Percentiles rank a stretch among this genome's conserved stretches.
Conservation (phyloP, 2,113 vertebrate genomes). For the Psephotus haematonotus region DNA sequence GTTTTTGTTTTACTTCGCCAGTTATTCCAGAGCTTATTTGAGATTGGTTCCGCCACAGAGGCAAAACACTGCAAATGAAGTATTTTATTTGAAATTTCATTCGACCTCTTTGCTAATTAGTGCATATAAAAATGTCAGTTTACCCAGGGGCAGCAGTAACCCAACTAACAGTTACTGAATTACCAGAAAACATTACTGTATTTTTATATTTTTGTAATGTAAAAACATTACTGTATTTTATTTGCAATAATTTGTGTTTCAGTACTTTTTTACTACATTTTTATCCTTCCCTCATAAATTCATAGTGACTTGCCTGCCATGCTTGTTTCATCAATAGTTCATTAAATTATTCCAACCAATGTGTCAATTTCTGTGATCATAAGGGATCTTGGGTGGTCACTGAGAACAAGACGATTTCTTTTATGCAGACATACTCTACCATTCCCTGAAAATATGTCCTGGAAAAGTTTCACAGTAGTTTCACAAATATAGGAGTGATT, state of each 20-base stretch:
- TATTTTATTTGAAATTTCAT: slow-evolving; percentile 46
- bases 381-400: not conserved
- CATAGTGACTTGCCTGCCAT: not conserved
- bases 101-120: slow-evolving; percentile 71
- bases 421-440: not conserved
- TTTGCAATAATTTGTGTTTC: not conserved
- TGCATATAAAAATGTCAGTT: slow-evolving; percentile 61
- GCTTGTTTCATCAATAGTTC: not conserved
- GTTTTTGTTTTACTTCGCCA: not conserved
- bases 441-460: not conserved
- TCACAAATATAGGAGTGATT: not conserved
- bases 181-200: slow-evolving; percentile 9
- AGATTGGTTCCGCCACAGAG: not conserved
- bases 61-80: not conserved
- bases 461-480: not conserved
- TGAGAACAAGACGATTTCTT: not conserved
- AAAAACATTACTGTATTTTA: not conserved
- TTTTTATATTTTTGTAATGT: not conserved
- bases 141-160: slow-evolving; percentile 52
- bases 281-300: not conserved
- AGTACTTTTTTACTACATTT: not conserved
- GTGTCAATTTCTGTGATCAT: not conserved
- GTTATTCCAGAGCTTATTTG: not conserved
- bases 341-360: not conserved
- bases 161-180: slow-evolving; percentile 32